A percentile compares a stretch with the other conserved stretches of the same genome.
phyloP scores from a whole-genome alignment of 23 tunicate species.

The Oikopleura vanhoeffeni region DNA sequence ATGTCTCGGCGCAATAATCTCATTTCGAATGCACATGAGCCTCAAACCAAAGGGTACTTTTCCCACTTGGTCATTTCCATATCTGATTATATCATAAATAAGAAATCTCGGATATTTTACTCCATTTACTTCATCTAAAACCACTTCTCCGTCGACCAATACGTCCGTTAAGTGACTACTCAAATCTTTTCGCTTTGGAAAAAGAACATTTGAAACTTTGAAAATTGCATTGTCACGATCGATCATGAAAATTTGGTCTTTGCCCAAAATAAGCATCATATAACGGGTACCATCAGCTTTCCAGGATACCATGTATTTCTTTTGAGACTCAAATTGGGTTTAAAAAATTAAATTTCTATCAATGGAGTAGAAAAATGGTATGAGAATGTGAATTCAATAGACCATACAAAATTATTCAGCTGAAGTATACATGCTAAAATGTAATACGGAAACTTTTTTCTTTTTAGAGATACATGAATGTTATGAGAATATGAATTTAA shows the following conservation, averaged over 20 bases:
- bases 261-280: slow-evolving; percentile 59
- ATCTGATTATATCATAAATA: slow-evolving; percentile 63
- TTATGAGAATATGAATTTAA: too few relatives aligned
- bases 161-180: slow-evolving; percentile 36
- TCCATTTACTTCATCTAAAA: slow-evolving; percentile 51
- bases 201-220: slow-evolving; percentile 36
- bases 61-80: slow-evolving; percentile 15
- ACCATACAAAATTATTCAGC: too few relatives aligned
- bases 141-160: slow-evolving; percentile 75
- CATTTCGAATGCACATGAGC: slow-evolving; percentile 50
- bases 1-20: slow-evolving; percentile 78
- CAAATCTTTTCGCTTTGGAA: slow-evolving; percentile 56
- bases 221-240: slow-evolving; percentile 84
- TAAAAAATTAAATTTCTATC: too few relatives aligned
- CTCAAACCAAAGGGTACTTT: slow-evolving; percentile 55
- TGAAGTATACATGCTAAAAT: too few relatives aligned
- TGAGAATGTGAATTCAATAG: too few relatives aligned
- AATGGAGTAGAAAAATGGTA: too few relatives aligned
- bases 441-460: too few relatives aligned
- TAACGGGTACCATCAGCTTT: slow-evolving; percentile 88
- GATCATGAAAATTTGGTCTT: slow-evolving; percentile 64
- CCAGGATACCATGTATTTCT: slow-evolving; percentile 81
- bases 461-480: too few relatives aligned
- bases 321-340: slow-evolving; percentile 14
- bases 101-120: slow-evolving; percentile 56